These are phyloP conservation scores for Ashinkailepas kermadecensis DNA, from an alignment of 2,888 invertebrate species.

Conservation along the genomic window DNA sequence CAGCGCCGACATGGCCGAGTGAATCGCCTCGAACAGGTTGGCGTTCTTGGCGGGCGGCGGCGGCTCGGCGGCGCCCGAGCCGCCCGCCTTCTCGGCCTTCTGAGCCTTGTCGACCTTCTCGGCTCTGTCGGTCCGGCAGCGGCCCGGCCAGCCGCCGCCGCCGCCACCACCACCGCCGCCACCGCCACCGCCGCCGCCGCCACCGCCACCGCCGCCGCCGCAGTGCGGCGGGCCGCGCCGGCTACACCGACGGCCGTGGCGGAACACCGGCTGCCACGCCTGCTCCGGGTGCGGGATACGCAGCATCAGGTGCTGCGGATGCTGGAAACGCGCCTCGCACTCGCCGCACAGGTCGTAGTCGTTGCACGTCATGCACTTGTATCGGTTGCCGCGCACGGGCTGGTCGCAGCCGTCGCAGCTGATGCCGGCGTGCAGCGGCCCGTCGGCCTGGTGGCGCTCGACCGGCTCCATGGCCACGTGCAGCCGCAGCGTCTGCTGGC, in stretches of 20 bases:
- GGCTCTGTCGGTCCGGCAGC: not conserved
- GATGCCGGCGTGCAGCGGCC: constrained; percentile 51
- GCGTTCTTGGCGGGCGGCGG: too few relatives aligned
- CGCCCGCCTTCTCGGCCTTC: not conserved
- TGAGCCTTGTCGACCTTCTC: not conserved
- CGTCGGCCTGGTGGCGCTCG: constrained; percentile 25
- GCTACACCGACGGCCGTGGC: constrained; percentile 55
- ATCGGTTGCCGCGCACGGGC: constrained; percentile 64
- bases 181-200: too few relatives aligned
- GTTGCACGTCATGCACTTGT: constrained; percentile 71
- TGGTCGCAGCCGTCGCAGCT: constrained; percentile 65
- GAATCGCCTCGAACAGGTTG: not conserved
- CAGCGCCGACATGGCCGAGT: constrained; percentile 13
- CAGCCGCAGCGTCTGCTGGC: not conserved
- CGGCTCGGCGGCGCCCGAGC: not conserved
- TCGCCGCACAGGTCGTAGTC: constrained; percentile 73
- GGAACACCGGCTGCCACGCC: constrained; percentile 40
- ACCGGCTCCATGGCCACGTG: not conserved
- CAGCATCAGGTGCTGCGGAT: constrained; percentile 70
- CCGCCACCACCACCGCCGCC: too few relatives aligned
- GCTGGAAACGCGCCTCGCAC: constrained; percentile 61
- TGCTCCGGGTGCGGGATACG: constrained; percentile 50
- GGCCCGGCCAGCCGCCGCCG: constrained; percentile 46
- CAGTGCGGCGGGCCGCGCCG: constrained; percentile 60
- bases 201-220: too few relatives aligned